Evolutionary conservation across 2,888 invertebrate species (phyloP), one percentile per base, ranked within the genome.

Genomic region (Belgica antarctica): DNA sequence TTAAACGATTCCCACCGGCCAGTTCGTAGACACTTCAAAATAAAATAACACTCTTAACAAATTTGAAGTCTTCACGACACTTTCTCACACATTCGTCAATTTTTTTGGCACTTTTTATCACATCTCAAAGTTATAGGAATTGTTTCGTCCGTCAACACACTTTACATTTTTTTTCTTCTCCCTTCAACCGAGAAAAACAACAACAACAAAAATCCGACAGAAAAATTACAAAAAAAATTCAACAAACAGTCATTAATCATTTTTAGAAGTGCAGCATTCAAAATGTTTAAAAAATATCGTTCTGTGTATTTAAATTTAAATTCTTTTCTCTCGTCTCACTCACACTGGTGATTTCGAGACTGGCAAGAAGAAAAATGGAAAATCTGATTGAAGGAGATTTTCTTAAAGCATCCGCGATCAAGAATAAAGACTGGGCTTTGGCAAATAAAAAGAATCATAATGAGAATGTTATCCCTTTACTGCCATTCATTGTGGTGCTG

Each of bases 201-300:
- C n/a, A n/a, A n/a, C n/a, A n/a, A n/a, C n/a, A n/a, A 28, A 65
- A 65, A 25, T 25, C 41, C 25, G 46, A 41, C 46, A 41, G 10
- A 17, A 65, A n/a, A n/a, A n/a, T n/a, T n/a, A n/a, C n/a, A n/a
- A n/a, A 34, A 66, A 65, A 65, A 66, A 46, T 66, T 68, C 27
- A 68, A 68, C 68, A 68, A 68, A 68, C 52, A 57, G 68, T 68
- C 68, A 68, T 68, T 68, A 68, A 68, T 68, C 68, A 68, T 68
- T 68, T 68, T 68, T 68, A 22, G 68, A 68, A 68, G 68, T 68
- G 68, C 68, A 68, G 68, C 68, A 57, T 68, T 68, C 34, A 52
- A 68, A 68, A 52, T 52, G 22, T 47, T 31, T 7, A 57, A 46
- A 57, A 68, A 66, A 68, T 41, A 52, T 52, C 52, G 7, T 52